phyloP scores from a whole-genome alignment of 35 echinoderm and acorn worm genomes.

The Apostichopus californicus region DNA sequence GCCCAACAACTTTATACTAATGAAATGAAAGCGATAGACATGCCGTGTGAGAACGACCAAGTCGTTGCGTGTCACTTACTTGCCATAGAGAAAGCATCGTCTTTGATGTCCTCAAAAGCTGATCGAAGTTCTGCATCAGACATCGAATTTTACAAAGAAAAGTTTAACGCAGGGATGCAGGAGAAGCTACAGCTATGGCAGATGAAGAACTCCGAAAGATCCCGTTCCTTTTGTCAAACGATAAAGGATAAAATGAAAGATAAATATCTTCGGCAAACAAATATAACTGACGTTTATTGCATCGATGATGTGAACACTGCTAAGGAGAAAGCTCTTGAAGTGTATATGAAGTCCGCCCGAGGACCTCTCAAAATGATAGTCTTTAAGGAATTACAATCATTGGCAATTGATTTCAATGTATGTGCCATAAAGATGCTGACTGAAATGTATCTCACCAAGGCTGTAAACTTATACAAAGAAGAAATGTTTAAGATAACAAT shows the following conservation, averaged over 20 bases:
- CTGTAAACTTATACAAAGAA: constrained; percentile 1
- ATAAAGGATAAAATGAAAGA: background rate
- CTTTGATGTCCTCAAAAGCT: background rate
- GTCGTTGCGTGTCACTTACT: background rate
- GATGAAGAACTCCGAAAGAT: background rate
- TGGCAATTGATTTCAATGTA: background rate
- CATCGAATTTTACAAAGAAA: background rate
- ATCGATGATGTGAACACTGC: background rate
- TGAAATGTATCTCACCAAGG: background rate
- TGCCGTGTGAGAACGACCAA: constrained; percentile 8
- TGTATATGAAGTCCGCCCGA: background rate
- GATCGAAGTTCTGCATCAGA: background rate
- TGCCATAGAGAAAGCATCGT: background rate
- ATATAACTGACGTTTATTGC: background rate
- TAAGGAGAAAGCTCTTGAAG: background rate
- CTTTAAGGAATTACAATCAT: background rate
- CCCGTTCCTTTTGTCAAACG: background rate
- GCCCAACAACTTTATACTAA: background rate
- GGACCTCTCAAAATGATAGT: background rate
- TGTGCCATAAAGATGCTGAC: background rate
- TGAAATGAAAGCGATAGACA: background rate
- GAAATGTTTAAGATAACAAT: background rate
- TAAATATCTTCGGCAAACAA: background rate
- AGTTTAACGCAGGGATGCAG: background rate
- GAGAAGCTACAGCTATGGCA: background rate